Percentiles rank a stretch among this genome's conserved stretches.
phyloP scores from a whole-genome alignment of 2,113 vertebrate genomes.

The Aramus guarauna region DNA sequence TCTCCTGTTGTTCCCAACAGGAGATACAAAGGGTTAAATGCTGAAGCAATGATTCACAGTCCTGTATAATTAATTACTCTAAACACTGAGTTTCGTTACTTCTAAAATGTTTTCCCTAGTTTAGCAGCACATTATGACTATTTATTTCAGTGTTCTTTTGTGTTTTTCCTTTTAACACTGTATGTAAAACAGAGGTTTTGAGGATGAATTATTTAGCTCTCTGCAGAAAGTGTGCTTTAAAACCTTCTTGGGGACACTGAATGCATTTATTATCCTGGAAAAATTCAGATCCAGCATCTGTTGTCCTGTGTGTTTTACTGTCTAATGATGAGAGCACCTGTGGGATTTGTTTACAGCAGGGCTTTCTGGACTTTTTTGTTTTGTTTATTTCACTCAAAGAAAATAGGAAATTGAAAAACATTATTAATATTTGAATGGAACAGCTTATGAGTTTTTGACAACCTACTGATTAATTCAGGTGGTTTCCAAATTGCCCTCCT shows the following conservation, averaged over 20 bases:
- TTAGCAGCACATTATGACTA: neutral
- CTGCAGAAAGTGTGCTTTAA: neutral
- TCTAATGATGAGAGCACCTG: neutral
- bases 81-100: neutral
- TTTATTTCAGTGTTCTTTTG: neutral
- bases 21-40: neutral
- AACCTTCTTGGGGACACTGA: neutral
- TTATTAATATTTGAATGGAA: constrained; percentile 26
- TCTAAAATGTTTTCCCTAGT: neutral
- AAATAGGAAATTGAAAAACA: neutral
- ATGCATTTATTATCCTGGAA: constrained; percentile 29
- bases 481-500: neutral
- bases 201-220: constrained; percentile 8
- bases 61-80: neutral
- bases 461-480: neutral
- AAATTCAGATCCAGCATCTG: constrained; percentile 45
- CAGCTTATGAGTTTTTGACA: neutral
- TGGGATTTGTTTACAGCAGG: neutral
- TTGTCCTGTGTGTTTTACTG: constrained; percentile 20
- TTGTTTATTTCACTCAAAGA: neutral
- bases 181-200: neutral
- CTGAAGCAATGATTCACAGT: neutral
- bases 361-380: neutral
- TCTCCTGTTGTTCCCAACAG: neutral
- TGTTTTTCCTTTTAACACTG: neutral